Evolutionary conservation across 37 sponge, comb jelly and placozoan genomes (phyloP).

Genomic region (Cladorhizidae sp.): DNA sequence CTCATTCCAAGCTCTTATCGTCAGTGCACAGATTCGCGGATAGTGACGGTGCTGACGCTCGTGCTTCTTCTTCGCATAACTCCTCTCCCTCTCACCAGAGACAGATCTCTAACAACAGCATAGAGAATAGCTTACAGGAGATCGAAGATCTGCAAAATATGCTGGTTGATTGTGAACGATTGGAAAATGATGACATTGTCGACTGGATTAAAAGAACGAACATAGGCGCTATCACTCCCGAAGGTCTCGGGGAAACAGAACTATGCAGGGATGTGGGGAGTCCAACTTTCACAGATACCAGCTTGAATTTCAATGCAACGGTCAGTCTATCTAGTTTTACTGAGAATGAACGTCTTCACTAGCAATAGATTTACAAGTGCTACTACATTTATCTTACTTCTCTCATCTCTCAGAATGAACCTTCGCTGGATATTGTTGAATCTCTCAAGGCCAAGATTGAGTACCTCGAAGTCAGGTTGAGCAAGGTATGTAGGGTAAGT

Average conservation of each 20-base stretch:
- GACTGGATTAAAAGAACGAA: slow-evolving; percentile 49
- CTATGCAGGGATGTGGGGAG: slow-evolving; percentile 18
- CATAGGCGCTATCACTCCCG: slow-evolving; percentile 5
- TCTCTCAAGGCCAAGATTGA: slow-evolving; percentile 19
- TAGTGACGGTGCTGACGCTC: too few relatives aligned
- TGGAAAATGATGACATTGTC: not conserved
- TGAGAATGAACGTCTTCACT: too few relatives aligned
- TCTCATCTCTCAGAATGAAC: slow-evolving; percentile 23
- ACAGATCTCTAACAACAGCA: not conserved
- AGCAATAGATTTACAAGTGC: too few relatives aligned
- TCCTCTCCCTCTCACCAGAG: not conserved
- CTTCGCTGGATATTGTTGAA: slow-evolving; percentile 24
- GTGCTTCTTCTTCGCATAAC: not conserved
- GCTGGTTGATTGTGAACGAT: not conserved
- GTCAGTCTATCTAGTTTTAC: slow-evolving; percentile 9
- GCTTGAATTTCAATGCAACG: slow-evolving; percentile 18
- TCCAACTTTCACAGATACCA: slow-evolving; percentile 42
- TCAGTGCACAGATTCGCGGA: too few relatives aligned
- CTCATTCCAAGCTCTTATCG: too few relatives aligned
- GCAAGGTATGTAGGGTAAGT: slow-evolving; percentile 18
- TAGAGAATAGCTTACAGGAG: not conserved
- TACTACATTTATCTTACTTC: too few relatives aligned
- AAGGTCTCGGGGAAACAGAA: not conserved
- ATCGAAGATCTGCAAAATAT: not conserved
- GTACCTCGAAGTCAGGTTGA: slow-evolving; percentile 15